Evolutionary conservation across 1,140 invertebrate genomes (phyloP).

Genomic region (Hydropsyche tenuis): DNA sequence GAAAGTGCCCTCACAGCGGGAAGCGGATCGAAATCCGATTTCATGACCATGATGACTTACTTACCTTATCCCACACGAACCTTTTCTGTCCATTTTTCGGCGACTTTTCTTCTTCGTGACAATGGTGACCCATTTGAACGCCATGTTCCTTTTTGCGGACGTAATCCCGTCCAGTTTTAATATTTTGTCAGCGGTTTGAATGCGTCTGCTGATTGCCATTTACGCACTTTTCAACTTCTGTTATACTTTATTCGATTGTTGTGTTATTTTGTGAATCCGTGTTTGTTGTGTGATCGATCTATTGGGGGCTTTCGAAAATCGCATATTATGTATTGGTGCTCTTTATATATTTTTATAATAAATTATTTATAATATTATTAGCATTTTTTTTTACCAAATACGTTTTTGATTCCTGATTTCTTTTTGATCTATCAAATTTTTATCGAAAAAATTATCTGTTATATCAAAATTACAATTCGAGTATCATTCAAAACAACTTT

Average conservation of each 20-base stretch:
- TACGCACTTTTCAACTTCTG: slow-evolving; percentile 22
- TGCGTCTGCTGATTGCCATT: slow-evolving; percentile 46
- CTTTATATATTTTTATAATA: too few relatives aligned
- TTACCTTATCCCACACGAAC: neutral
- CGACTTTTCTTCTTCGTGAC: neutral
- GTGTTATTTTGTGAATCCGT: neutral
- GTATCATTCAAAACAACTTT: too few relatives aligned
- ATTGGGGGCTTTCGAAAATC: too few relatives aligned
- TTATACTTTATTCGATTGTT: neutral
- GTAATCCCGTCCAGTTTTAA: slow-evolving; percentile 46
- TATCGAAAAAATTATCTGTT: too few relatives aligned
- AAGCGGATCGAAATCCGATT: slow-evolving; percentile 41
- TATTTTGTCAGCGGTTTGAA: slow-evolving; percentile 50
- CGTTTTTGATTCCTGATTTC: too few relatives aligned
- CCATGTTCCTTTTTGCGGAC: slow-evolving; percentile 15
- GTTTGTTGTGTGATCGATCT: slow-evolving; percentile 22
- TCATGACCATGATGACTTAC: slow-evolving; percentile 31
- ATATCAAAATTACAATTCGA: too few relatives aligned
- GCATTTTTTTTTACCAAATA: too few relatives aligned
- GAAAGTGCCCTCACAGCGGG: slow-evolving; percentile 30
- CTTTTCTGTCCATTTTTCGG: neutral
- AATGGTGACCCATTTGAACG: neutral
- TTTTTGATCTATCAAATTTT: too few relatives aligned
- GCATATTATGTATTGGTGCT: too few relatives aligned
- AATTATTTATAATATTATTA: too few relatives aligned